Base-by-base conservation (phyloP, 2,113 vertebrate genomes). In the Cephalopterus ornatus region DNA sequence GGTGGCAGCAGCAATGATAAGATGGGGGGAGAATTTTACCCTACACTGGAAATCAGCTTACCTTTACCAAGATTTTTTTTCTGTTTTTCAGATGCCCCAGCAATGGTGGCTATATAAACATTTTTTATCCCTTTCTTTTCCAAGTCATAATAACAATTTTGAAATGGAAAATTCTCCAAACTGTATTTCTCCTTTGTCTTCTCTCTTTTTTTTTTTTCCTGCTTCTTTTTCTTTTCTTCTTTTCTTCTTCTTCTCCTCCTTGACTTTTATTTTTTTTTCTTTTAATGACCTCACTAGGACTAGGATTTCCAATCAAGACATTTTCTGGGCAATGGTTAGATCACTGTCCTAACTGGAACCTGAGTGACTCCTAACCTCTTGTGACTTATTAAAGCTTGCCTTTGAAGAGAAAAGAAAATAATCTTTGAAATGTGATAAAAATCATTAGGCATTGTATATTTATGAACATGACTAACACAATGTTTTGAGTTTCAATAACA, bases 11-110 rank as follows among this genome's bases (percentile, higher is more conserved):
- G 21, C 33, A 33, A 7, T 17, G 28, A 30, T 13, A 53, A 70
- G 6, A 6, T 5, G 8, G 1, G 2, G 14, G 7, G 4, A 27
- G 5, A 1, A 19, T 72, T 91, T 72, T 26, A 2, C 59, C 33
- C 24, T 59, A 11, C 23, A 7, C 19, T 87, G 39, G 73, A 75
- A 85, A 78, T 23, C 39, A 75, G 17, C 33, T 85, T 91, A 21
- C 6, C 67, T 85, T 93, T 85, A 30, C 47, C 30, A 41, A 32
- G 9, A 12, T 11, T 3, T 72, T 7, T n/a, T 56, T 78, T 55
- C 16, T 61, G 0, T 11, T 88, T 78, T 62, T 55, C 26, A 39
- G 8, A 14, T 67, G 67, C 9, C 33, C 30, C 30, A 72, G 5
- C 14, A 47, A 22, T 18, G 11, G 8, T 72, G 50, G 11, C 5